These are phyloP conservation scores for Artemia franciscana DNA, from an alignment of 1,140 invertebrate species.

Conservation along the genomic window DNA sequence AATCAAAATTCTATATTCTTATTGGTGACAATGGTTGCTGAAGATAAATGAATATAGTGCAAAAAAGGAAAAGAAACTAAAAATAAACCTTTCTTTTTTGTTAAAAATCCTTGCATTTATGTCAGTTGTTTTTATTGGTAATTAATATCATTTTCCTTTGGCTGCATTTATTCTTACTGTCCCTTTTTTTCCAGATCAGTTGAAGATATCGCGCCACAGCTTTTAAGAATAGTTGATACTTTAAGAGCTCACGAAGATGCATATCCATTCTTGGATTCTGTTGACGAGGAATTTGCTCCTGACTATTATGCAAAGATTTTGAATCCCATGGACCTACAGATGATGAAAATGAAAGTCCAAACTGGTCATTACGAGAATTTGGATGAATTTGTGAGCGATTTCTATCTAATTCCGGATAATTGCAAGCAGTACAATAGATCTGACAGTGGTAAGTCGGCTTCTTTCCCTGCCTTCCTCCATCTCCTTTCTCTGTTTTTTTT, in stretches of 20 bases:
- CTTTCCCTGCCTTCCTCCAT: too few species aligned
- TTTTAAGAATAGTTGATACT: conserved; percentile 41
- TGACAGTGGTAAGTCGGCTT: conserved; percentile 63
- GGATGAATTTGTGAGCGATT: conserved; percentile 58
- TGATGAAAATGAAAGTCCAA: conserved; percentile 67
- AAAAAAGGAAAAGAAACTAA: too few species aligned
- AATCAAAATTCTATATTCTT: too few species aligned
- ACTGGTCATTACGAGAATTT: conserved; percentile 49
- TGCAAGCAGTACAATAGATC: conserved; percentile 73
- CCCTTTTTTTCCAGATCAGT: conserved; percentile 44
- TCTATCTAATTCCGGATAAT: conserved; percentile 71
- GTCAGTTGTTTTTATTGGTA: too few species aligned
- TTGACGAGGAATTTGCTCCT: conserved; percentile 71
- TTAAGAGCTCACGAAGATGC: conserved; percentile 64
- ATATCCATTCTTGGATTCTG: conserved; percentile 73
- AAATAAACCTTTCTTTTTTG: too few species aligned
- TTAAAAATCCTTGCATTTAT: too few species aligned
- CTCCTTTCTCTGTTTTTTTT: too few species aligned
- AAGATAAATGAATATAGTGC: too few species aligned
- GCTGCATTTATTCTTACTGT: not conserved
- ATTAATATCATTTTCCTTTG: too few species aligned
- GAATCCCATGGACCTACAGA: conserved; percentile 60
- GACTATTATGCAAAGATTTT: conserved; percentile 40
- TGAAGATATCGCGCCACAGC: conserved; percentile 33
- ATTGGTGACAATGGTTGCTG: too few species aligned